Evolutionary conservation across 2,113 vertebrate genomes (phyloP).

Genomic region (Microcebus griseorufus): DNA sequence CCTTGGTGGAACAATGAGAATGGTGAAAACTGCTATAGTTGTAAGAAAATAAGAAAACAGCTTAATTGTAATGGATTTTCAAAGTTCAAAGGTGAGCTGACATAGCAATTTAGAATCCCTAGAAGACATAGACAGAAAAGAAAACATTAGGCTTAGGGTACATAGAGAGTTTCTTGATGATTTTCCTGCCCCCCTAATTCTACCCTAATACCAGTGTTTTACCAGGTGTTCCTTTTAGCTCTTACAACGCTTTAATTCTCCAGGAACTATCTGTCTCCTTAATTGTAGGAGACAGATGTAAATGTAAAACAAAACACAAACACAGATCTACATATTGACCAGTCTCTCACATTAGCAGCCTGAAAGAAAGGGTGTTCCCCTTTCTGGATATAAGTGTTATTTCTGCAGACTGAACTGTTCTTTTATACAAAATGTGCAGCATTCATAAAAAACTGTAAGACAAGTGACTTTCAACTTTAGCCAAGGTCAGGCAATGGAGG

Average conservation of each 20-base stretch:
- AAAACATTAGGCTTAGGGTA: not conserved
- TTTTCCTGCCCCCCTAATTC: not conserved
- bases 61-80: conserved; percentile 24
- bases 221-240: not conserved
- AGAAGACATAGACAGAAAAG: not conserved
- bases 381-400: not conserved
- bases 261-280: not conserved
- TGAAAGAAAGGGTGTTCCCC: not conserved
- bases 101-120: not conserved
- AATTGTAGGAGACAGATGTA: no score
- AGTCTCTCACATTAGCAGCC: not conserved
- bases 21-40: not conserved
- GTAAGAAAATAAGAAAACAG: not conserved
- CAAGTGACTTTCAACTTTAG: not conserved
- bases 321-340: not conserved
- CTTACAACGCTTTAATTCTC: not conserved
- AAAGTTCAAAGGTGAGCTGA: conserved; percentile 30
- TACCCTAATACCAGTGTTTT: not conserved
- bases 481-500: not conserved
- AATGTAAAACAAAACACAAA: not conserved
- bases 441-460: not conserved
- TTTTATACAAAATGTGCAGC: not conserved
- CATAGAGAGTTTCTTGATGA: not conserved
- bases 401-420: not conserved
- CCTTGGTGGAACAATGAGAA: not conserved